Evolutionary conservation across 2,113 vertebrate species (phyloP).

Genomic region (Irena cyanogastra): DNA sequence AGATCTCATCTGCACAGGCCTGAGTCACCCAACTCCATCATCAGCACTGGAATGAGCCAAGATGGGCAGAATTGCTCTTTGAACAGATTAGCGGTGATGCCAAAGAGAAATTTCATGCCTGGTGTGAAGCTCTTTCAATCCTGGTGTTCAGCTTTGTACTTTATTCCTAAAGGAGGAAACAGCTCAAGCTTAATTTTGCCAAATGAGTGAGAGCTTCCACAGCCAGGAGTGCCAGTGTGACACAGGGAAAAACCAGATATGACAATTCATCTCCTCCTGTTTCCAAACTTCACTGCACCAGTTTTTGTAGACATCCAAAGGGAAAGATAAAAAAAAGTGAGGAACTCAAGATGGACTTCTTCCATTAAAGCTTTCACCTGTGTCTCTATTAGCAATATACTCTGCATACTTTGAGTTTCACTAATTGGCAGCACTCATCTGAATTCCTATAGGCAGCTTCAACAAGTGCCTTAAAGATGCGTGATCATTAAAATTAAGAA

Average conservation of each 20-base stretch:
- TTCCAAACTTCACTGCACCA: not conserved
- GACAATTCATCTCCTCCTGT: not conserved
- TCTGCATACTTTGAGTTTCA: not conserved
- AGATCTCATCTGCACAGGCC: not conserved
- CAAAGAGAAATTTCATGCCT: not conserved
- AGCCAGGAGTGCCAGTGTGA: not conserved
- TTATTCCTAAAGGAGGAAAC: not conserved
- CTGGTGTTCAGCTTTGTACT: constrained; percentile 1
- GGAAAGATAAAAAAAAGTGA: not conserved
- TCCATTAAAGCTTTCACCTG: not conserved
- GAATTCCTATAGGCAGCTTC: not conserved
- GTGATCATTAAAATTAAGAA: not conserved
- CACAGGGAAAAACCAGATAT: not conserved
- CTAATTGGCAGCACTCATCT: not conserved
- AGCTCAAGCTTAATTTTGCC: not conserved
- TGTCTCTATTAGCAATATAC: not conserved
- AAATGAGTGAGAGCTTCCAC: not conserved
- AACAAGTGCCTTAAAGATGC: not conserved
- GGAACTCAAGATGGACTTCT: not conserved
- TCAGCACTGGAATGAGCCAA: not conserved
- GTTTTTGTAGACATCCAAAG: not conserved
- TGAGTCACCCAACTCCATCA: not conserved
- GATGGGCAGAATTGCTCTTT: not conserved
- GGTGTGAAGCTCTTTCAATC: not conserved
- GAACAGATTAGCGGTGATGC: not conserved